Conservation (phyloP, 2,113 vertebrate species). For the Centropus unirufus region DNA sequence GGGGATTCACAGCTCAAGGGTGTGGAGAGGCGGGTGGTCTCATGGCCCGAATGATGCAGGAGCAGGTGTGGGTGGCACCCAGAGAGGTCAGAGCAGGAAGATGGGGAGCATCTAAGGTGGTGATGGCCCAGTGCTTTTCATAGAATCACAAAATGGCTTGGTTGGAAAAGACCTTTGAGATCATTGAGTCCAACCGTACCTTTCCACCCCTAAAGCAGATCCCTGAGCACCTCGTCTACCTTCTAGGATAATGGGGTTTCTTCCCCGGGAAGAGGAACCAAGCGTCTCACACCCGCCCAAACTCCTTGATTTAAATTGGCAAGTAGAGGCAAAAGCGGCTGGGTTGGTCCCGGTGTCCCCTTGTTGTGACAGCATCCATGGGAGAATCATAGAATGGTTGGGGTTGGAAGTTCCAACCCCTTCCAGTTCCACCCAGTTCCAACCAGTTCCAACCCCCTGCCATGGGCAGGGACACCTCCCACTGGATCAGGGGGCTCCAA, state of each 20-base stretch:
- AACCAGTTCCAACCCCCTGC: too few species aligned
- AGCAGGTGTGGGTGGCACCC: background rate
- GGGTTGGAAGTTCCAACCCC: too few species aligned
- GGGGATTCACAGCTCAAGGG: background rate
- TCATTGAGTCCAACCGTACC: too few species aligned
- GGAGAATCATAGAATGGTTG: too few species aligned
- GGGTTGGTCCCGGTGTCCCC: background rate
- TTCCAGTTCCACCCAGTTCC: too few species aligned
- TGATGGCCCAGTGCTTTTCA: background rate
- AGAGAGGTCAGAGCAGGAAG: accelerated
- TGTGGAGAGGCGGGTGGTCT: accelerated
- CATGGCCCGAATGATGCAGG: accelerated
- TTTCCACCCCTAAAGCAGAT: too few species aligned
- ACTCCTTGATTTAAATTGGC: accelerated
- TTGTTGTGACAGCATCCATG: accelerated
- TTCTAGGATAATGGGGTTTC: background rate
- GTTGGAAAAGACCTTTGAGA: too few species aligned
- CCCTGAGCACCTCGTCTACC: too few species aligned
- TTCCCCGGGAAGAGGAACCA: accelerated
- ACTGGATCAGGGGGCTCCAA: too few species aligned
- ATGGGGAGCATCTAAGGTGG: background rate
- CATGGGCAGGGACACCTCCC: too few species aligned
- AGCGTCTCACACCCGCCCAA: accelerated
- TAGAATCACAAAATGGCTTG: too few species aligned
- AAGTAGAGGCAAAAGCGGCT: accelerated